Evolutionary conservation across 2,113 vertebrate genomes (phyloP), one percentile per base, ranked within the genome.

Genomic region (Clinocottus analis): DNA sequence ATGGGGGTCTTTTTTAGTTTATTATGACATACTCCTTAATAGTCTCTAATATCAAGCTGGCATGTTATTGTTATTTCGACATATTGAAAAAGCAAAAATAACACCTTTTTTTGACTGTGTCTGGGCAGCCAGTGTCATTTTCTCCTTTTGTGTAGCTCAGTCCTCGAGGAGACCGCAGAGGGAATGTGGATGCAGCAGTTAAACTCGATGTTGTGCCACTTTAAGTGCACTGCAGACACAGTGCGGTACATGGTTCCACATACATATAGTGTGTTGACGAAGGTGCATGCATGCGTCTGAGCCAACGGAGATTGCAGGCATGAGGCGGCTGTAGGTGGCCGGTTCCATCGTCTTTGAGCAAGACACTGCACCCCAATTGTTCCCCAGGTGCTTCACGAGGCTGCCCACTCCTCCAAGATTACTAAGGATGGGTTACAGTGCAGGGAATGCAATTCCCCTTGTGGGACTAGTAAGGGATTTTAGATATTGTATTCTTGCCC

Each of bases 161-260:
- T 80, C 58, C 45, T 85, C 11, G 4, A 27, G 19, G 45, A 80
- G 47, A 75, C 72, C 37, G 29, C 89, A 72, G 68, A 71, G 66
- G 67, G 47, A 78, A 58, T 66, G 65, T 73, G 73, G 66, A 80
- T 80, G 51, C 83, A 82, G 79, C 71, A 77, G 68, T 51, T 55
- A 11, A 83, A 80, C 66, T 61, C 55, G 78, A 60, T 68, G 82
- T 64, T 10, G 17, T 78, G 67, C 60, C 68, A 55, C 82, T 86
- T 77, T 62, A 82, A 74, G 33, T 37, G 67, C 66, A 72, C 71
- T 77, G 72, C 77, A 88, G 83, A 81, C 68, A 79, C 37, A 27
- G 65, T 77, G 79, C 60, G 2, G 82, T 74, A 13, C 17, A 74
- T 60, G 29, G 35, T 16, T 78, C 53, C 56, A 37, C 82, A 72